Evolutionary conservation across 1,140 invertebrate genomes (phyloP).

Genomic region (Harlomillsia oculata): DNA sequence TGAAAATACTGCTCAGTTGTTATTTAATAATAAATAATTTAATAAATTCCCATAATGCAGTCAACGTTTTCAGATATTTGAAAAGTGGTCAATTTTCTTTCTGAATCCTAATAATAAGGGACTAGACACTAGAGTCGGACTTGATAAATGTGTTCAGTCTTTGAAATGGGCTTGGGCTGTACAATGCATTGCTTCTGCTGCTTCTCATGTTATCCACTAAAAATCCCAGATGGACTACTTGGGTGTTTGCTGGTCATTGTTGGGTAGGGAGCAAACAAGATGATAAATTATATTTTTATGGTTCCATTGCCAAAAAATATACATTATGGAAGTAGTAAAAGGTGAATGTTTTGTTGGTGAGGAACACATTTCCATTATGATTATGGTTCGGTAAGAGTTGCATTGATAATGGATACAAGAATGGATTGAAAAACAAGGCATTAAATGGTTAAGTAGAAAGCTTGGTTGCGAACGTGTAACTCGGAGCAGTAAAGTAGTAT

Average conservation of each 20-base stretch:
- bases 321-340: neutral
- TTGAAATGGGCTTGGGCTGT: no score
- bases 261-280: conserved; percentile 10
- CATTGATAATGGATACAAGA: neutral
- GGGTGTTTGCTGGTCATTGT: neutral
- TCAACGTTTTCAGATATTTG: no score
- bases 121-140: no score
- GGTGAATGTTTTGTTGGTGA: neutral
- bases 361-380: neutral
- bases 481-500: no score
- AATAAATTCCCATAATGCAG: no score
- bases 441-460: no score
- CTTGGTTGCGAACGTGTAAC: no score
- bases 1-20: no score
- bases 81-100: no score
- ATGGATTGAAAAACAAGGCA: no score
- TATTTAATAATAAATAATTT: no score
- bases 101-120: neutral
- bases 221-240: neutral
- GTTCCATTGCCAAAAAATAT: conserved; percentile 9
- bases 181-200: neutral
- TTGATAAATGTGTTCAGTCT: no score
- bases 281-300: conserved; percentile 17
- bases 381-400: neutral
- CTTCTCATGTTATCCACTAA: neutral